Evolutionary conservation across 1,140 invertebrate genomes (phyloP).

Genomic region (Orchestia grillus): DNA sequence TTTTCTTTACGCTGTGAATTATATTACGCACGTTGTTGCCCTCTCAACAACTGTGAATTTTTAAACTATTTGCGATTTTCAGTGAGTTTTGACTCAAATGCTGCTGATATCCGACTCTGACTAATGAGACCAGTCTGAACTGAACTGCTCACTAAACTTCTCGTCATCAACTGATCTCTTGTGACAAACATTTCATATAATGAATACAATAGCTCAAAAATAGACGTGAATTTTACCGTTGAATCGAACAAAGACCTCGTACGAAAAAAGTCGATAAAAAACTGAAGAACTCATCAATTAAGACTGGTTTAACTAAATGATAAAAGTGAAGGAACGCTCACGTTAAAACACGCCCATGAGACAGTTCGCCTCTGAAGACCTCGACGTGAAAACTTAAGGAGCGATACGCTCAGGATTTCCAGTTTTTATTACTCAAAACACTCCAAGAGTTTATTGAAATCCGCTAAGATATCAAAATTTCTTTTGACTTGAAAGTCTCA

Average conservation of each 20-base stretch:
- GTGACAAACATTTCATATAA: background rate
- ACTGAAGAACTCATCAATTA: background rate
- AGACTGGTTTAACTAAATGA: too few relatives aligned
- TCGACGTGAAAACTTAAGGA: too few relatives aligned
- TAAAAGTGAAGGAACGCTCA: too few relatives aligned
- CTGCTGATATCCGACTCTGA: background rate
- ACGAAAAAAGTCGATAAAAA: background rate
- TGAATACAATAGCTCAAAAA: background rate
- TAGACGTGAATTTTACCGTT: too few relatives aligned
- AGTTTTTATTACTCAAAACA: too few relatives aligned
- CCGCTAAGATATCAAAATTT: too few relatives aligned
- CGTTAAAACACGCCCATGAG: background rate
- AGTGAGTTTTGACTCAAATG: background rate
- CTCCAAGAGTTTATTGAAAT: too few relatives aligned
- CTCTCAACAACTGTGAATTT: background rate
- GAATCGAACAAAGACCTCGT: background rate
- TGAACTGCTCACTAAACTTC: background rate
- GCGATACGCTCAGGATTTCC: too few relatives aligned
- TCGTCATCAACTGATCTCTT: background rate
- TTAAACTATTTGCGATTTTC: too few relatives aligned
- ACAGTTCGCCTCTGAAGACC: background rate
- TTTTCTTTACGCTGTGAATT: background rate
- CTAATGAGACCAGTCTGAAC: background rate
- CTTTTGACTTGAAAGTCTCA: too few relatives aligned
- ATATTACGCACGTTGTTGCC: background rate